A percentile compares a stretch with the other conserved stretches of the same genome.
phyloP scores from a whole-genome alignment of 2,797 vertebrate species.

The Mormyrus proboscirostris region DNA sequence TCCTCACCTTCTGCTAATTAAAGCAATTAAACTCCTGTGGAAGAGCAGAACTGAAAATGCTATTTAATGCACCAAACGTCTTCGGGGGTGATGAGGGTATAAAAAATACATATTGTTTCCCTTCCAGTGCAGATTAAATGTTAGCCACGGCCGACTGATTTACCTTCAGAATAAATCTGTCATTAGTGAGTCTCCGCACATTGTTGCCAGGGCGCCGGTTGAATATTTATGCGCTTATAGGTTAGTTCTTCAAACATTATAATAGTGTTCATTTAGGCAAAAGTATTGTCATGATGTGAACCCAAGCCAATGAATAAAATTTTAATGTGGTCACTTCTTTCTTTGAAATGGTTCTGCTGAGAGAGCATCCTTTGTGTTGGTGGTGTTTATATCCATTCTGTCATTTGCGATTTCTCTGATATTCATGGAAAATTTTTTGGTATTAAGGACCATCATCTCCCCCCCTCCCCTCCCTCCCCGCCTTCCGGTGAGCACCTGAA shows the following conservation, averaged over 20 bases:
- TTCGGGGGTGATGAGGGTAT: conserved; percentile 11
- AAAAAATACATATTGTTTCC: neutral
- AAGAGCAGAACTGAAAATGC: conserved; percentile 34
- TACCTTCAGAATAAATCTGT: conserved; percentile 11
- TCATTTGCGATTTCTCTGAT: neutral
- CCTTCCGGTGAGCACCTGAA: neutral
- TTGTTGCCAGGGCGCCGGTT: no score
- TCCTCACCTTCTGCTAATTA: conserved; percentile 42
- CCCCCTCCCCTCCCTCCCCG: no score
- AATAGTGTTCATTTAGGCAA: neutral
- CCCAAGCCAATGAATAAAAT: neutral
- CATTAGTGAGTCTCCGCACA: neutral
- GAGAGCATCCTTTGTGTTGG: neutral
- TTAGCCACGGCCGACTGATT: neutral
- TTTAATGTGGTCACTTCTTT: neutral
- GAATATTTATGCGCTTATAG: neutral
- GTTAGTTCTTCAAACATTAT: conserved; percentile 1
- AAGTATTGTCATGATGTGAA: neutral
- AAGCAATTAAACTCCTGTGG: conserved; percentile 39
- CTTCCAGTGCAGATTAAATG: neutral
- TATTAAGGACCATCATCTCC: neutral
- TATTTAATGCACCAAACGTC: neutral
- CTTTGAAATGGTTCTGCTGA: neutral
- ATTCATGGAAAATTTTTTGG: neutral
- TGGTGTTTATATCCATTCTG: neutral